A percentile compares a stretch with the other conserved stretches of the same genome.
Evolutionary conservation across 1,140 invertebrate genomes (phyloP).

Genomic region (Tigriopus japonicus): DNA sequence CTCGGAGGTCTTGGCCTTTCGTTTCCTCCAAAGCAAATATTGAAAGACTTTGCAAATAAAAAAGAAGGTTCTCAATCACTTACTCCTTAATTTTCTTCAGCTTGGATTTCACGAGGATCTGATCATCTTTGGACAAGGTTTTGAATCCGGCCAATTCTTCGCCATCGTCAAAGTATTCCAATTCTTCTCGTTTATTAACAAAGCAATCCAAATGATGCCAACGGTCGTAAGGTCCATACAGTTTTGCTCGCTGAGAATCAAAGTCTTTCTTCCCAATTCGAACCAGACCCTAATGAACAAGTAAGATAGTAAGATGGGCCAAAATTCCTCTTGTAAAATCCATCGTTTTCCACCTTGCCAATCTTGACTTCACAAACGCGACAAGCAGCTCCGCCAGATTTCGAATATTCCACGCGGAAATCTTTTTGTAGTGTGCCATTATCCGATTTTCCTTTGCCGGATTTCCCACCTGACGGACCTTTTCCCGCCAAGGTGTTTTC

Average conservation of each 20-base stretch:
- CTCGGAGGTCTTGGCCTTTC: constrained; percentile 24
- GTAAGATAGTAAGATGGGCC: constrained; percentile 21
- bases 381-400: constrained; percentile 59
- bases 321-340: constrained; percentile 69
- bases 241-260: constrained; percentile 52
- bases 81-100: constrained; percentile 9
- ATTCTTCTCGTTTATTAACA: constrained; percentile 45
- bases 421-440: constrained; percentile 33
- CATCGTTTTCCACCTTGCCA: constrained; percentile 50
- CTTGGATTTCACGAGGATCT: constrained; percentile 34
- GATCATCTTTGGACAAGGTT: constrained; percentile 49
- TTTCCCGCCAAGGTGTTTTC: too few relatives aligned
- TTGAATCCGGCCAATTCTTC: constrained; percentile 51
- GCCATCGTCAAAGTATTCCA: constrained; percentile 52
- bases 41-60: background rate
- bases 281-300: constrained; percentile 50
- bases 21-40: constrained; percentile 14
- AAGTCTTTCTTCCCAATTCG: constrained; percentile 69
- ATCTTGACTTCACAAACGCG: constrained; percentile 70
- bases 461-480: background rate
- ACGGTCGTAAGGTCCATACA: constrained; percentile 42
- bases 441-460: constrained; percentile 27
- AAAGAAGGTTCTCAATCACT: background rate
- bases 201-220: constrained; percentile 94
- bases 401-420: constrained; percentile 69